Conservation (phyloP, 1,140 invertebrate species). For the Scaptomyza montana region DNA sequence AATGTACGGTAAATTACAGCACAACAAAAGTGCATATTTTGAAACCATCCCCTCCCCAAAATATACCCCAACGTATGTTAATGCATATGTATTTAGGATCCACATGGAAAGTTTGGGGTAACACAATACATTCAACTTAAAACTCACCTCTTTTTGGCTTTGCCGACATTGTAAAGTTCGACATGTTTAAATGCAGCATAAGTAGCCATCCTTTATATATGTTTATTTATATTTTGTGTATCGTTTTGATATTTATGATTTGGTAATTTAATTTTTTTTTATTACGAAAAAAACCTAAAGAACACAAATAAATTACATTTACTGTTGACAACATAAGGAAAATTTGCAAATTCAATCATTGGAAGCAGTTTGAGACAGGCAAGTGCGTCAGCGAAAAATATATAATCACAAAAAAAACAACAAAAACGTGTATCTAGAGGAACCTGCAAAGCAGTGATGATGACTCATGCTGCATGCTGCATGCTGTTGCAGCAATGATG, state of each 20-base stretch:
- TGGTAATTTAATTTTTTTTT: constrained; percentile 29
- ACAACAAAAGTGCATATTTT: constrained; percentile 9
- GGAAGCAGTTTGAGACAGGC: not conserved
- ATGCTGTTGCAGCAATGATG: constrained; percentile 12
- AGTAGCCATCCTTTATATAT: constrained; percentile 86
- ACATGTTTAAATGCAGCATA: constrained; percentile 89
- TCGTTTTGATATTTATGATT: constrained; percentile 14
- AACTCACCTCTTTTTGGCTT: constrained; percentile 88
- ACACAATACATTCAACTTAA: not conserved
- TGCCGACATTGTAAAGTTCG: constrained; percentile 89
- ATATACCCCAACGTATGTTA: constrained; percentile 1
- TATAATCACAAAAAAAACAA: not conserved
- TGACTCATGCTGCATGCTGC: constrained; percentile 39
- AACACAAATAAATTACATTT: constrained; percentile 22
- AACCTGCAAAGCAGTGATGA: constrained; percentile 22
- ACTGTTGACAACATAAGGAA: not conserved
- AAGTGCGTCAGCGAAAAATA: constrained; percentile 12
- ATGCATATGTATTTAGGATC: not conserved
- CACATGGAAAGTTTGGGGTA: not conserved
- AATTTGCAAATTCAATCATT: constrained; percentile 37
- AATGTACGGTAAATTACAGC: constrained; percentile 71
- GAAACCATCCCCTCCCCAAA: not conserved
- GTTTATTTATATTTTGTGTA: not conserved
- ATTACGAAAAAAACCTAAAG: constrained; percentile 29
- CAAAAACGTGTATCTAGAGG: constrained; percentile 6